phyloP scores from a whole-genome alignment of 2,888 invertebrate species.

The Dicycla oo region DNA sequence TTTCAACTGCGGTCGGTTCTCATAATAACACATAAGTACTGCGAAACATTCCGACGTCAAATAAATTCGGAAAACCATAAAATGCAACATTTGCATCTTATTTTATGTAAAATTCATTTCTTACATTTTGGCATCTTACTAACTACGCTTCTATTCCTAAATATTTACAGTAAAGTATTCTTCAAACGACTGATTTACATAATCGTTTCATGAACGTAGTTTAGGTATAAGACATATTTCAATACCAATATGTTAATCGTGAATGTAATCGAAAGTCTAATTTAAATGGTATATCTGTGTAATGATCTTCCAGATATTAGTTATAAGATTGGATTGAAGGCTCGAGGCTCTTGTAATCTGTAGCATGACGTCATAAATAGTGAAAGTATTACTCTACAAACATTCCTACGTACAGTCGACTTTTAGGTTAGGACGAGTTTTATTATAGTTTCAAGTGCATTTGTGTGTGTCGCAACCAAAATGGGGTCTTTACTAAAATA shows the following conservation, averaged over 20 bases:
- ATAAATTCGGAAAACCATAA: conserved; percentile 13
- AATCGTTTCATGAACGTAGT: conserved; percentile 79
- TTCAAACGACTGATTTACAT: conserved; percentile 86
- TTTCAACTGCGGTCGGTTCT: conserved; percentile 45
- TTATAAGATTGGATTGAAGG: conserved; percentile 40
- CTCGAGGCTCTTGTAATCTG: conserved; percentile 46
- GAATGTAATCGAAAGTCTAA: conserved; percentile 66
- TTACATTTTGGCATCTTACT: conserved; percentile 36
- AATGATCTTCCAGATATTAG: conserved; percentile 31
- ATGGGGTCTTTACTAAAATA: neutral
- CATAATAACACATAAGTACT: conserved; percentile 22
- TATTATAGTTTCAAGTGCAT: neutral
- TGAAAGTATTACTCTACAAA: neutral
- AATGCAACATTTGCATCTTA: conserved; percentile 27
- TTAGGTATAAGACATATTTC: conserved; percentile 76
- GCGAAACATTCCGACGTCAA: conserved; percentile 15
- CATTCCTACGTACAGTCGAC: neutral
- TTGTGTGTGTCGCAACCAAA: neutral
- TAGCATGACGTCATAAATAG: conserved; percentile 32
- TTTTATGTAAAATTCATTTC: conserved; percentile 27
- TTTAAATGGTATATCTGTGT: conserved; percentile 52
- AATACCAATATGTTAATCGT: conserved; percentile 69
- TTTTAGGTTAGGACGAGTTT: neutral
- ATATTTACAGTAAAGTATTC: conserved; percentile 76
- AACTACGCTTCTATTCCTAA: conserved; percentile 51